Base-by-base conservation (phyloP, 1,140 invertebrate species). In the Drosophila varians region DNA sequence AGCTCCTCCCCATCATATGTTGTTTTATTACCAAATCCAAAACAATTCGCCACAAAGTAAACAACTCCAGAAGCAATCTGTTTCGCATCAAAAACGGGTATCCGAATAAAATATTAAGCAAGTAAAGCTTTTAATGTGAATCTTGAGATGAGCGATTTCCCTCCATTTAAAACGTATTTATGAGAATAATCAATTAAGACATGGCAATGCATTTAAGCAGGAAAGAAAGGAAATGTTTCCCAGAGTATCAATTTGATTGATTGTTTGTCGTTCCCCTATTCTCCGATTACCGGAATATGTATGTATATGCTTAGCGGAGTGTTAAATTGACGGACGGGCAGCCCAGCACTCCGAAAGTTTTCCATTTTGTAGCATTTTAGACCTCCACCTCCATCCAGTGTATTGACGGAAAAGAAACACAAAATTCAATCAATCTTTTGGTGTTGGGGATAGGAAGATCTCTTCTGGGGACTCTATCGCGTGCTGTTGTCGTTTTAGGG, bases 401-500 rank as follows among this genome's bases (percentile, higher is more conserved):
- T 68, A 82, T 65, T 83, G 78, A 77, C 73, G 61, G 14, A 45
- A 77, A 64, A 72, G 56, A 64, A 86, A 86, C 64, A 58, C 47
- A 51, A 71, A 86, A 75, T 79, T 49, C 73, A 79, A 83, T 86
- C 80, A 84, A 86, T 83, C 79, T 84, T 55, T 84, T 18, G 64
- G 40, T 38, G 40, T n/a, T 48, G 60, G 47, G 36, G 12, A 16
- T 14, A 36, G 16, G 40, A 64, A 48, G 36, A 64, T 53, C 56
- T 48, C 28, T 60, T 42, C 56, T 47, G 46, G 18, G 58, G 55
- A 56, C 61, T 40, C 54, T 51, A 86, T 76, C 76, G 77, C 82
- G 77, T 86, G 82, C 77, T 77, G 58, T 70, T 87, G 76, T 84
- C 71, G 57, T 75, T 66, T 79, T 57, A n/a, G n/a, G 45, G 18